phyloP scores from a whole-genome alignment of 2,888 invertebrate species.

The Graphium colonna region DNA sequence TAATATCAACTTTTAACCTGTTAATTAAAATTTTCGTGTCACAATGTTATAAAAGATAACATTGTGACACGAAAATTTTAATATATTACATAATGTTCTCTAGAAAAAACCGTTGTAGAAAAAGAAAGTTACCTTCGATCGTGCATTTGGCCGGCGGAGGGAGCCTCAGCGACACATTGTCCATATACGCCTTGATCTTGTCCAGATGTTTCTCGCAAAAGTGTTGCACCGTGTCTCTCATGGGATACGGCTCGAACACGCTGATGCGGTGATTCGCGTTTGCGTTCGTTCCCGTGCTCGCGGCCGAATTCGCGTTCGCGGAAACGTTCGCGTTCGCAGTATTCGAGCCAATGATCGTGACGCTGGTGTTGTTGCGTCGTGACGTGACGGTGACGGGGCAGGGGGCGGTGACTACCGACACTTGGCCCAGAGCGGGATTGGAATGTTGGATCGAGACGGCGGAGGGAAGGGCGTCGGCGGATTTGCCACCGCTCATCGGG shows the following conservation, averaged over 20 bases:
- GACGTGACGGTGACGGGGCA: constrained; percentile 83
- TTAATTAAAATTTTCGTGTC: too few relatives aligned
- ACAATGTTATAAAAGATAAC: too few relatives aligned
- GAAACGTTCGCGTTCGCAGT: constrained; percentile 31
- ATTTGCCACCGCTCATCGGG: constrained; percentile 54
- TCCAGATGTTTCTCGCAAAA: constrained; percentile 97
- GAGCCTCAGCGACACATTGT: constrained; percentile 89
- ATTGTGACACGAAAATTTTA: too few relatives aligned
- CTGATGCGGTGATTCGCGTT: constrained; percentile 84
- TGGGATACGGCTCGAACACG: constrained; percentile 94
- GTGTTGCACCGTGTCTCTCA: constrained; percentile 95
- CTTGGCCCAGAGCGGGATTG: constrained; percentile 61
- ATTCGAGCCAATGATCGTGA: constrained; percentile 84
- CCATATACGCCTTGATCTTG: constrained; percentile 95
- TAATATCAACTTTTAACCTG: too few relatives aligned
- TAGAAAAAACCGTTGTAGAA: too few relatives aligned
- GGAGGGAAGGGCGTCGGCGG: constrained; percentile 59
- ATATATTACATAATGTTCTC: too few relatives aligned
- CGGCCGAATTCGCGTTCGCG: neutral
- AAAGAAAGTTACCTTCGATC: constrained; percentile 87
- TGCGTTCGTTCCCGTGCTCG: constrained; percentile 31
- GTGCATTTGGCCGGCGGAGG: constrained; percentile 96
- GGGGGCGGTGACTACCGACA: constrained; percentile 40
- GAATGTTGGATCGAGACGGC: constrained; percentile 66
- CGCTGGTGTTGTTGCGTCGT: constrained; percentile 86